A percentile compares a stretch with the other conserved stretches of the same genome.
phyloP scores from a whole-genome alignment of 35 echinoderm and acorn worm species.

The Patiria miniata region DNA sequence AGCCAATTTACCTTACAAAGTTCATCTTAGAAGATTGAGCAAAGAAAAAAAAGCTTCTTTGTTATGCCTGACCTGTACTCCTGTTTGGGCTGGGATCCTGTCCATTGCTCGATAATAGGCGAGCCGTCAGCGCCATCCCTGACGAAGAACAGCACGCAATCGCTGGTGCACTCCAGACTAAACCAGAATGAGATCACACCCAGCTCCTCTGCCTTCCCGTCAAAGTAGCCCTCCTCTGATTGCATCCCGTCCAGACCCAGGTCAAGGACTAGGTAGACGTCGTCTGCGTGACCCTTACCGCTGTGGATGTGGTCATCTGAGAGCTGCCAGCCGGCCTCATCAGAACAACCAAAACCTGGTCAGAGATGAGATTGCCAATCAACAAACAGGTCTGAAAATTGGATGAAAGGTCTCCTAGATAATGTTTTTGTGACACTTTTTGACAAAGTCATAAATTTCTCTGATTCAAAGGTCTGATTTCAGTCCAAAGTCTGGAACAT shows the following conservation, averaged over 20 bases:
- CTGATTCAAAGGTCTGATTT: no score
- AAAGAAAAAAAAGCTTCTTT: no score
- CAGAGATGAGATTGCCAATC: no score
- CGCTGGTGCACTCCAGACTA: slow-evolving; percentile 66
- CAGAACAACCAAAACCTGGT: slow-evolving; percentile 63
- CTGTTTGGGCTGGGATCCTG: slow-evolving; percentile 40
- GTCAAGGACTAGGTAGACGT: slow-evolving; percentile 83
- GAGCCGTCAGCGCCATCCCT: slow-evolving; percentile 51
- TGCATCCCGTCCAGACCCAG: slow-evolving; percentile 62
- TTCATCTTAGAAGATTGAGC: no score
- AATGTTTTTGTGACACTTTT: no score
- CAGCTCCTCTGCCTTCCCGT: slow-evolving; percentile 68
- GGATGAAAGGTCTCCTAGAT: no score
- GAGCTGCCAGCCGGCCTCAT: slow-evolving; percentile 69
- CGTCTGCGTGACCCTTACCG: slow-evolving; percentile 77
- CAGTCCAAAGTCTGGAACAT: no score
- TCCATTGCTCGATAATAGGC: slow-evolving; percentile 77
- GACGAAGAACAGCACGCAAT: slow-evolving; percentile 87
- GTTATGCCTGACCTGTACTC: slow-evolving; percentile 51
- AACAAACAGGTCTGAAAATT: no score
- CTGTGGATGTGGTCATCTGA: slow-evolving; percentile 80
- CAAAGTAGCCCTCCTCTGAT: slow-evolving; percentile 58
- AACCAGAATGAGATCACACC: slow-evolving; percentile 79
- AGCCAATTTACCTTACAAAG: no score
- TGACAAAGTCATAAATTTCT: background rate